Evolutionary conservation across 2,113 vertebrate species (phyloP).

Genomic region (Campylomormyrus tamandua): DNA sequence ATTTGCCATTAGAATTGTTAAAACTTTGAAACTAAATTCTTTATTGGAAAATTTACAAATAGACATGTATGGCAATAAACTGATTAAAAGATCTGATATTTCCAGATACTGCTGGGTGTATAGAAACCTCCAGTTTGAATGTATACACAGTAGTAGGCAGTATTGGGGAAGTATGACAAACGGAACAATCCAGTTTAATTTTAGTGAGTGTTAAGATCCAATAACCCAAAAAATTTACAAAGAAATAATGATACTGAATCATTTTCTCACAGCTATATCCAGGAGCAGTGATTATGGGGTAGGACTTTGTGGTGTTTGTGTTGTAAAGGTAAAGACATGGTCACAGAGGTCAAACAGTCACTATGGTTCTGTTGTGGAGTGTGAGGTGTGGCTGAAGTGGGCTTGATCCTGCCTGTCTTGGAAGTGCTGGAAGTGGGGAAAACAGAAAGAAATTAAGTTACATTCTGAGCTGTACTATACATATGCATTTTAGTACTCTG

Average conservation of each 20-base stretch:
- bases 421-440: background rate
- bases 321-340: background rate
- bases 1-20: background rate
- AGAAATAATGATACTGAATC: background rate
- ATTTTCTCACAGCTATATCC: background rate
- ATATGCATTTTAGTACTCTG: background rate
- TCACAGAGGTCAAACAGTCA: background rate
- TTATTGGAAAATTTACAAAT: slow-evolving; percentile 2
- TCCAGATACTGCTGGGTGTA: background rate
- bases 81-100: background rate
- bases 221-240: background rate
- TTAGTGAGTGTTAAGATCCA: background rate
- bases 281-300: background rate
- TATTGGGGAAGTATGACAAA: background rate
- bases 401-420: background rate
- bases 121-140: background rate
- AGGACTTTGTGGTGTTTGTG: background rate
- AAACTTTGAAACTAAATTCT: background rate
- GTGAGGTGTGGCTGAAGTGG: background rate
- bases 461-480: background rate
- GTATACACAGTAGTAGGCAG: background rate
- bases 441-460: background rate
- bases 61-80: background rate
- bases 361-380: background rate
- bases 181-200: background rate